Percentiles rank a stretch among this genome's conserved stretches.
Evolutionary conservation across 2,113 vertebrate species (phyloP).

Genomic region (Alectura lathami): DNA sequence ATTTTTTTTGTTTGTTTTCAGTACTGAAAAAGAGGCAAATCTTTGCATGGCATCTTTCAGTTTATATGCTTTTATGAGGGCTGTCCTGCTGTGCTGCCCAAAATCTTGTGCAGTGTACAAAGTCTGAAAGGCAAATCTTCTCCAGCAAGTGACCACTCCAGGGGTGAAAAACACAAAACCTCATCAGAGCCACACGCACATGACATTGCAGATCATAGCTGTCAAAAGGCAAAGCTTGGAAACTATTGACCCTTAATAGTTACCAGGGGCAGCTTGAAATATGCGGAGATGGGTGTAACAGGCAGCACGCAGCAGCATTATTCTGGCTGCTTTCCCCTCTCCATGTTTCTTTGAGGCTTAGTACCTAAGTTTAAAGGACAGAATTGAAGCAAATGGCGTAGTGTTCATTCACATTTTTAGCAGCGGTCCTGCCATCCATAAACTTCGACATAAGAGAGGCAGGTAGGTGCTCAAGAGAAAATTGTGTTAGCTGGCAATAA

Average conservation of each 20-base stretch:
- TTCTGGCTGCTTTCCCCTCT: background rate
- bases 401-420: background rate
- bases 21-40: background rate
- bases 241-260: background rate
- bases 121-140: background rate
- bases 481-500: background rate
- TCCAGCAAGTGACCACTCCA: background rate
- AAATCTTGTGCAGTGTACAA: background rate
- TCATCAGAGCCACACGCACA: fast-evolving
- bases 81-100: background rate
- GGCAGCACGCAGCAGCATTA: background rate
- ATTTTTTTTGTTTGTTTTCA: background rate
- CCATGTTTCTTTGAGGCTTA: background rate
- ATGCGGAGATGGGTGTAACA: background rate
- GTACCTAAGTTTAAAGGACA: background rate
- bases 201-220: background rate
- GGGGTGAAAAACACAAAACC: background rate
- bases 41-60: background rate
- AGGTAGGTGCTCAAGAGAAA: background rate
- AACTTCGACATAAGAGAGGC: background rate
- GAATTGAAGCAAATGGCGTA: background rate
- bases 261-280: background rate
- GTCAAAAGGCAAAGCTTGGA: background rate
- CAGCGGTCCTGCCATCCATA: background rate
- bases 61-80: background rate